These are phyloP conservation scores for Erethizon dorsatum DNA, from an alignment of 2,797 vertebrate species.

Conservation along the genomic window DNA sequence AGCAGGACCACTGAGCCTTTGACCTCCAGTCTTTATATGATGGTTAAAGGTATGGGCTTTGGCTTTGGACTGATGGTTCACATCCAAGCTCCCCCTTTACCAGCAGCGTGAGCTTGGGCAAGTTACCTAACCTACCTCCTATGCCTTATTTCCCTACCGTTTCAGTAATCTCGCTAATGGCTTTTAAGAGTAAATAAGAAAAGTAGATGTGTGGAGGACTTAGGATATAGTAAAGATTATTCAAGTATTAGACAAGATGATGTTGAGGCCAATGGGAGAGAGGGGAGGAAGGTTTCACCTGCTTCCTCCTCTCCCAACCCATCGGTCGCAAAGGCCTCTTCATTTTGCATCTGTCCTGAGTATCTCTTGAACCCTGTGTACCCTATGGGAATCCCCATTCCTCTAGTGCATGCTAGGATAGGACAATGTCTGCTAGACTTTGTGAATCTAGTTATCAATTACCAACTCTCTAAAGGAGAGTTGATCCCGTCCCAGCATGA, in stretches of 20 bases:
- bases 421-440: neutral
- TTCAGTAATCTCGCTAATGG: neutral
- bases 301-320: neutral
- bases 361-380: neutral
- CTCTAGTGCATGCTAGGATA: neutral
- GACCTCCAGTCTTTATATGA: neutral
- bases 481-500: neutral
- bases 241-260: neutral
- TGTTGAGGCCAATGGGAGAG: no score
- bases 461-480: neutral
- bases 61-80: neutral
- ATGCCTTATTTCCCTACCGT: neutral
- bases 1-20: neutral
- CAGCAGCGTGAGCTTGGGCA: neutral
- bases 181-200: conserved; percentile 28
- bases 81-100: neutral
- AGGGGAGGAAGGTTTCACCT: accelerated
- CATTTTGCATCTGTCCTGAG: neutral
- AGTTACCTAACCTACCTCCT: neutral
- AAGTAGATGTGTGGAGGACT: neutral
- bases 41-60: conserved; percentile 3
- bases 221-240: neutral
- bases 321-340: neutral
- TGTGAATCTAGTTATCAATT: neutral
- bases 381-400: neutral